A percentile compares a stretch with the other conserved stretches of the same genome.
Evolutionary conservation across 2,888 invertebrate species (phyloP).

Genomic region (Margaritifera margaritifera): DNA sequence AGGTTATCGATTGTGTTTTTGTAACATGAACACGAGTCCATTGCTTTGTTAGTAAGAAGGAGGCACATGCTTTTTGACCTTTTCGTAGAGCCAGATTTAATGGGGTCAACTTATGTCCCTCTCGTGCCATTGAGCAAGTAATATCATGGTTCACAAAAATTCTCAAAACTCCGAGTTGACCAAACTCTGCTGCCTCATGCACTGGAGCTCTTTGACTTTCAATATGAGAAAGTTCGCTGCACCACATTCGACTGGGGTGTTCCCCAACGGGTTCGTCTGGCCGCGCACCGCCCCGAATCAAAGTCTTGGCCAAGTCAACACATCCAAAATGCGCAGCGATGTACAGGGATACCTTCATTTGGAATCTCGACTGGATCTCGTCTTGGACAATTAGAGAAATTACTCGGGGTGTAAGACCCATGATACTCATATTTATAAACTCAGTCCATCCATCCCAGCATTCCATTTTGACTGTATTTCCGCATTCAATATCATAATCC

Average conservation of each 20-base stretch:
- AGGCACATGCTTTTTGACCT: constrained; percentile 67
- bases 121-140: constrained; percentile 64
- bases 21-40: constrained; percentile 69
- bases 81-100: constrained; percentile 68
- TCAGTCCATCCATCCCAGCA: constrained; percentile 72
- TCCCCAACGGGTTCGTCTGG: constrained; percentile 69
- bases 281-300: constrained; percentile 60
- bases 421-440: constrained; percentile 64
- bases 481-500: constrained; percentile 62
- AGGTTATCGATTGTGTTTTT: constrained; percentile 56
- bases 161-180: constrained; percentile 67
- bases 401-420: constrained; percentile 67
- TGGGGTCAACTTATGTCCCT: constrained; percentile 67
- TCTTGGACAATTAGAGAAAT: constrained; percentile 58
- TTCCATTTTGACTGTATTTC: constrained; percentile 62
- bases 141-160: constrained; percentile 68
- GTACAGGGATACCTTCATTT: constrained; percentile 69
- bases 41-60: constrained; percentile 70
- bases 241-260: constrained; percentile 69
- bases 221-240: constrained; percentile 58
- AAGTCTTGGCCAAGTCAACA: constrained; percentile 66
- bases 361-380: constrained; percentile 65
- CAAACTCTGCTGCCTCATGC: constrained; percentile 68
- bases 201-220: constrained; percentile 65
- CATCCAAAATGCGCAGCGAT: constrained; percentile 70